These are phyloP conservation scores for Drosophila algonquin DNA, from an alignment of 2,888 invertebrate genomes.

Conservation along the genomic window DNA sequence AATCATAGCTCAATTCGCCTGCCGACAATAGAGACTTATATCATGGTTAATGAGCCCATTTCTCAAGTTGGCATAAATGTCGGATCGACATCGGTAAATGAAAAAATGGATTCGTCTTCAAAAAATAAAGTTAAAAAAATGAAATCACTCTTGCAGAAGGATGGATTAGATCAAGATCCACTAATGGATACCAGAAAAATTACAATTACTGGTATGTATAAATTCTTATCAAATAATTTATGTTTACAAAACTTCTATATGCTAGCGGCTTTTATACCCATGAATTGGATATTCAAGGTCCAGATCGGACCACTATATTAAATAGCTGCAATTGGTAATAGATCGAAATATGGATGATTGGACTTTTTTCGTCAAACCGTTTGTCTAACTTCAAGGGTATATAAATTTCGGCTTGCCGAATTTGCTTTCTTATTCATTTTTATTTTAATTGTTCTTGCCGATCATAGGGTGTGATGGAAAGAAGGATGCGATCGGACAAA, in stretches of 20 bases:
- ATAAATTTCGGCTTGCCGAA: no score
- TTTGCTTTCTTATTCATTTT: no score
- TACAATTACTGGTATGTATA: constrained; percentile 50
- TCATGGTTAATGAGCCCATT: constrained; percentile 83
- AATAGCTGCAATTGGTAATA: no score
- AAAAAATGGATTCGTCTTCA: constrained; percentile 11
- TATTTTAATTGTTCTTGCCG: no score
- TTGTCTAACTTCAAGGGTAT: no score
- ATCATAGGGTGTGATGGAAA: no score
- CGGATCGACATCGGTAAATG: constrained; percentile 11
- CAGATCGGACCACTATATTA: no score
- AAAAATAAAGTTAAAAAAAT: constrained; percentile 26
- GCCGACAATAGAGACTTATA: constrained; percentile 83
- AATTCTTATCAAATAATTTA: background rate
- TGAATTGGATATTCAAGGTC: no score
- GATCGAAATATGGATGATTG: no score
- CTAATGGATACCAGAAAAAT: constrained; percentile 39
- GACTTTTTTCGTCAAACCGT: no score
- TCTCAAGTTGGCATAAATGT: constrained; percentile 27
- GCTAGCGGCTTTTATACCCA: no score
- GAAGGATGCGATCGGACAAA: no score
- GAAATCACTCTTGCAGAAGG: constrained; percentile 17
- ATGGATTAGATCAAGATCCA: constrained; percentile 4
- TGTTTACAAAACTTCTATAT: background rate
- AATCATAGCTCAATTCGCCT: constrained; percentile 82